A percentile compares a stretch with the other conserved stretches of the same genome.
Conservation (phyloP, 2,888 invertebrate genomes). For the Stenichneumon culpator region DNA sequence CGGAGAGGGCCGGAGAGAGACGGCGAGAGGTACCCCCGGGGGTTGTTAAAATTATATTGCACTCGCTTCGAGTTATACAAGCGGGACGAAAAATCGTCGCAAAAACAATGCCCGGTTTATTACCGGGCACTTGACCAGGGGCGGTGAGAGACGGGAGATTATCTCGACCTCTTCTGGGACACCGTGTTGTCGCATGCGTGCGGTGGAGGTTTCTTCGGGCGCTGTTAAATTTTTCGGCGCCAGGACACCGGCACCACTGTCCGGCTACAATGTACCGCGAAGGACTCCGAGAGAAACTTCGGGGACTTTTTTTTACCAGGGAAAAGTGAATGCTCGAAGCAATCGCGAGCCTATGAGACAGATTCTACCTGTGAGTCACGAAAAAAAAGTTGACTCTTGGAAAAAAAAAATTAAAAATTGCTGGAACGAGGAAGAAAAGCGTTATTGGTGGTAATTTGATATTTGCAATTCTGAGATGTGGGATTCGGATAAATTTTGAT, state of each 20-base stretch:
- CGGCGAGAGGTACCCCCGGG: constrained; percentile 48
- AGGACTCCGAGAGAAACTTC: constrained; percentile 31
- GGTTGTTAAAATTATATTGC: constrained; percentile 84
- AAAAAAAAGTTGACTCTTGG: too few species aligned
- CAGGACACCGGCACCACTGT: constrained; percentile 1
- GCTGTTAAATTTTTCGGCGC: constrained; percentile 43
- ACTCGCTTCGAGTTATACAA: constrained; percentile 78
- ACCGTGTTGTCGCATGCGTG: constrained; percentile 24
- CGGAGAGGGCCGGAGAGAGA: constrained; percentile 19
- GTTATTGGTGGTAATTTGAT: background rate
- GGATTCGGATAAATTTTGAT: background rate
- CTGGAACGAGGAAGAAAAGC: too few species aligned
- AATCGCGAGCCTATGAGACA: background rate
- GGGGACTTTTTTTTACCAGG: background rate
- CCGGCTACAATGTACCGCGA: constrained; percentile 47
- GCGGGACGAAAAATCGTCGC: constrained; percentile 77
- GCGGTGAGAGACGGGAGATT: constrained; percentile 1
- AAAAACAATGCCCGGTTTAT: constrained; percentile 83
- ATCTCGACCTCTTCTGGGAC: constrained; percentile 49
- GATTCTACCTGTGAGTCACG: too few species aligned
- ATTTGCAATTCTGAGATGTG: background rate
- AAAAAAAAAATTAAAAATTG: too few species aligned
- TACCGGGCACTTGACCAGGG: constrained; percentile 66
- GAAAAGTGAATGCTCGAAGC: background rate
- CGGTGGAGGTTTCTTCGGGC: background rate